A percentile compares a stretch with the other conserved stretches of the same genome.
Conservation (phyloP, 2,888 invertebrate species). For the Athetis lepigone region DNA sequence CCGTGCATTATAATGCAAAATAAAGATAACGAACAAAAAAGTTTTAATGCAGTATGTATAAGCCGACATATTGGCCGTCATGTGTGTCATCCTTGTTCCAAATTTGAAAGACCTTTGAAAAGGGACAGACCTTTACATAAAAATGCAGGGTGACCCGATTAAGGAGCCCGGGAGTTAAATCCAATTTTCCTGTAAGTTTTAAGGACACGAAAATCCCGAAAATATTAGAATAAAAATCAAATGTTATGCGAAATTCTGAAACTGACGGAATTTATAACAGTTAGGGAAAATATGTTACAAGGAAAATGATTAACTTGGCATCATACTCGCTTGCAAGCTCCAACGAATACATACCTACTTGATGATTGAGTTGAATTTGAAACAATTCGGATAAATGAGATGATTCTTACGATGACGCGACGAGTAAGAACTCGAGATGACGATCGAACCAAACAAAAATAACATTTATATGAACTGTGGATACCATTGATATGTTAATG, state of each 20-base stretch:
- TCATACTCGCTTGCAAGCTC: constrained; percentile 5
- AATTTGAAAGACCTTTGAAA: background rate
- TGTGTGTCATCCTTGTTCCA: no score
- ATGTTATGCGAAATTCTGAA: background rate
- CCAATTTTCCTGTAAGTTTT: background rate
- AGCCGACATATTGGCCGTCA: no score
- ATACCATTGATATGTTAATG: constrained; percentile 41
- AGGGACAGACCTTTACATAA: background rate
- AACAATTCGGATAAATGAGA: constrained; percentile 17
- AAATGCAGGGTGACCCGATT: background rate
- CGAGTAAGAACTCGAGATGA: constrained; percentile 27
- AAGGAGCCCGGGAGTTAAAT: background rate
- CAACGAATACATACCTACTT: constrained; percentile 5
- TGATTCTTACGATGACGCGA: constrained; percentile 40
- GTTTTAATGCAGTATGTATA: no score
- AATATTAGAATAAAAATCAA: background rate
- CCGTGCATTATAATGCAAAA: no score
- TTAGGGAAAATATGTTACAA: constrained; percentile 1
- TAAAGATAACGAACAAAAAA: no score
- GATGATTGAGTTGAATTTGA: constrained; percentile 15
- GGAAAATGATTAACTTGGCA: constrained; percentile 17
- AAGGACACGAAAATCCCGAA: background rate
- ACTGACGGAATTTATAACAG: constrained; percentile 13
- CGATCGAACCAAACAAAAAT: constrained; percentile 20
- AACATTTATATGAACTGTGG: constrained; percentile 44